These are phyloP conservation scores for Luidia sarsii DNA, from an alignment of 53 echinoderm and acorn worm species.

Conservation along the genomic window DNA sequence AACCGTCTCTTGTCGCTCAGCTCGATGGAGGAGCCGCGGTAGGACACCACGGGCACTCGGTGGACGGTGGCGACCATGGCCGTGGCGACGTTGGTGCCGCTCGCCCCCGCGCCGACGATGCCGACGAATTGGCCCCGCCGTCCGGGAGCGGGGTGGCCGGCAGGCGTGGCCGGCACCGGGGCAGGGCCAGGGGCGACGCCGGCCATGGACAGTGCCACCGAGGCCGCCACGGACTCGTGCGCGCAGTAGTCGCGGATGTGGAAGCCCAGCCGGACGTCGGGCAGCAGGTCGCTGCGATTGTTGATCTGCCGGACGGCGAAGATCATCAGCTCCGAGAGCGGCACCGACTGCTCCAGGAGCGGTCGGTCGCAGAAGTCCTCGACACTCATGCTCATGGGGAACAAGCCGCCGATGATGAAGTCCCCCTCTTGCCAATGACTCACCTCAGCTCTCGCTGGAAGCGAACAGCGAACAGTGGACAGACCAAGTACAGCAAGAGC, in stretches of 20 bases:
- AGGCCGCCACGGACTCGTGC: neutral
- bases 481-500: no score
- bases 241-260: neutral
- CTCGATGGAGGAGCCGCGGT: constrained; percentile 37
- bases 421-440: no score
- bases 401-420: no score
- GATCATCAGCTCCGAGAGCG: neutral
- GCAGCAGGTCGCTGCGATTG: neutral
- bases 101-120: constrained; percentile 31
- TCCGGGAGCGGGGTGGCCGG: neutral
- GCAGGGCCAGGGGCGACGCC: neutral
- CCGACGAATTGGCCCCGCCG: constrained; percentile 36
- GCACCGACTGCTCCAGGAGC: no score
- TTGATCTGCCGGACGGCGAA: neutral
- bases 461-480: neutral
- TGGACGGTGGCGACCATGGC: constrained; percentile 13
- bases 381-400: no score
- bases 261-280: neutral
- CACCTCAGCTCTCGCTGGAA: neutral
- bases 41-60: constrained; percentile 33
- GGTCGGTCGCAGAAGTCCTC: no score
- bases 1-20: constrained; percentile 42
- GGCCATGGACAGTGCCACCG: neutral
- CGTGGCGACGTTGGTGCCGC: constrained; percentile 18
- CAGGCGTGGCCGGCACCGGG: neutral